Conservation (phyloP, 2,113 vertebrate species). For the Aegotheles bennettii region DNA sequence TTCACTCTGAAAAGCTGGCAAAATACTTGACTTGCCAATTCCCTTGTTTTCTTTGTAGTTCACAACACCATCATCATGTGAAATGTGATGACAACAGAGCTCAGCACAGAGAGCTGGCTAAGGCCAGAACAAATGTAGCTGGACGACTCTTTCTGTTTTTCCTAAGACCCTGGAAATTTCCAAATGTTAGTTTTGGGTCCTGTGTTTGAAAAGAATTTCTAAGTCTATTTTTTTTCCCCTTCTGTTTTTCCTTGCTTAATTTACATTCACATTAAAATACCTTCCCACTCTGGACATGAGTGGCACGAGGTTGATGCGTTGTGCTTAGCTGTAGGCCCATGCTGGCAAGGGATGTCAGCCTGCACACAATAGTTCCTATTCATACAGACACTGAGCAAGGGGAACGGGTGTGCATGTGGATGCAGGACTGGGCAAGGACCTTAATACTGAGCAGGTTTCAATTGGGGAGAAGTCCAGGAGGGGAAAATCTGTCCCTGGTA, state of each 20-base stretch:
- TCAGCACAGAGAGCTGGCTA: conserved; percentile 35
- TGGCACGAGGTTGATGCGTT: not conserved
- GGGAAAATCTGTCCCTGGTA: not conserved
- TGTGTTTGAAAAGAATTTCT: conserved; percentile 27
- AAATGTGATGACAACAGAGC: conserved; percentile 53
- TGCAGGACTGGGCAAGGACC: not conserved
- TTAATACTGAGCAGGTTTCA: not conserved
- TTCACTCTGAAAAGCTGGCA: conserved; percentile 38
- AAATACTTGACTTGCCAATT: conserved; percentile 48
- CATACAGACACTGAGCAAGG: not conserved
- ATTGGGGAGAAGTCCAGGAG: not conserved
- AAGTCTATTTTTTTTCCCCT: not conserved
- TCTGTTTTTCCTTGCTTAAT: not conserved
- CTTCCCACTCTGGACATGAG: not conserved
- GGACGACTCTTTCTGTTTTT: conserved; percentile 33
- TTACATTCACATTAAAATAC: not conserved
- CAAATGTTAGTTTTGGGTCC: conserved; percentile 39
- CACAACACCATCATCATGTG: conserved; percentile 40
- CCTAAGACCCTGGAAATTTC: conserved; percentile 40
- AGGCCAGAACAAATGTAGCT: conserved; percentile 47
- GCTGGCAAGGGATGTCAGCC: not conserved
- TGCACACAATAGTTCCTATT: not conserved
- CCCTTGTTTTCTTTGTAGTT: conserved; percentile 55
- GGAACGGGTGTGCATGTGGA: not conserved
- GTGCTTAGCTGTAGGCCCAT: not conserved